Base-by-base conservation (phyloP, 2,888 invertebrate genomes). In the Leptothorax acervorum region DNA sequence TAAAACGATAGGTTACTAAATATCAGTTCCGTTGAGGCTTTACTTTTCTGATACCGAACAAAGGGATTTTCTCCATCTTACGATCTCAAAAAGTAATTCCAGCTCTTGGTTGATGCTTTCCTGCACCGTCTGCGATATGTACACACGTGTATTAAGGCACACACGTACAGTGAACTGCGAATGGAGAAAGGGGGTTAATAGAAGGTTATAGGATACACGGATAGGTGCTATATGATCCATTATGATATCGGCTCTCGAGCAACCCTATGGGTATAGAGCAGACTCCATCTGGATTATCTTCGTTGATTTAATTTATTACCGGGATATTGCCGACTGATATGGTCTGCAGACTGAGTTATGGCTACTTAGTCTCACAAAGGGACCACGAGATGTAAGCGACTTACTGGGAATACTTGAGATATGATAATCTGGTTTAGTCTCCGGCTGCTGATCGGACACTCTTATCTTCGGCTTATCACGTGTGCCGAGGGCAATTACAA, bases 301-400 rank as follows among this genome's bases (percentile, higher is more conserved):
- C 92, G 87, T 86, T 92, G 93, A 94, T 94, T 94, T 93, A 94
- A 94, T 94, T 94, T 94, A 94, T 94, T 91, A 91, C 91, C 88
- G 87, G 90, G 92, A 91, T 94, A 94, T 94, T 93, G 92, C 91
- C 88, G 87, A 90, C 89, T 92, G 93, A 93, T 94, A 92, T 91
- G 91, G 92, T 87, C 87, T 73, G 85, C 86, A 88, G 86, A 86
- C 90, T 92, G 92, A 93, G 89, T 92, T 92, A 94, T 91, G 89
- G 92, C 89, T 92, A 92, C 92, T 92, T 92, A 91, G 90, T 88
- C 90, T 91, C 90, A 91, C 91, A 92, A 93, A 92, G 92, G 78
- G 84, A 57, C 83, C 71, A 65, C 55, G 81, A 12, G 75, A 84
- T 70, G 78, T 81, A 87, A 86, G 82, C 86, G 91, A 90, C 90